These are phyloP conservation scores for Ericerus pela DNA, from an alignment of 1,140 invertebrate genomes.

Conservation along the genomic window DNA sequence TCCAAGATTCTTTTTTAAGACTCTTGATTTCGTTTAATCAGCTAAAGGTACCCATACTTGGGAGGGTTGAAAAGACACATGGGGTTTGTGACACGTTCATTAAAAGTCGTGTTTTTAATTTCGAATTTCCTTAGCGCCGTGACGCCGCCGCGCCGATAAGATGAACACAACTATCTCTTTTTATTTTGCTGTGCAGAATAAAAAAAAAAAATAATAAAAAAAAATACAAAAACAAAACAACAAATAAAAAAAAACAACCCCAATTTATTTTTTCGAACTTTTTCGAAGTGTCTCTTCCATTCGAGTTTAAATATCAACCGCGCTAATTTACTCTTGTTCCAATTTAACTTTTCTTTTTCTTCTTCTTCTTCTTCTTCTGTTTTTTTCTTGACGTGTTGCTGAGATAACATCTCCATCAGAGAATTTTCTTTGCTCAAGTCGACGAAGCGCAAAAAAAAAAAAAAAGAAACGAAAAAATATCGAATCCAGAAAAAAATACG, in stretches of 20 bases:
- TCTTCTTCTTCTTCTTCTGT: not conserved
- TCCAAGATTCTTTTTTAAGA: no score
- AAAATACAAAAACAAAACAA: no score
- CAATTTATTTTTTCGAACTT: not conserved
- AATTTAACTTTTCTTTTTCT: not conserved
- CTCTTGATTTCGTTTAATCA: no score
- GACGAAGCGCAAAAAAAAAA: not conserved
- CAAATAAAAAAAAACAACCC: no score
- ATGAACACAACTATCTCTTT: not conserved
- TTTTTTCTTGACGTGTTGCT: not conserved
- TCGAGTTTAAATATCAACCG: not conserved
- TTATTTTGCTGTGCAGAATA: no score
- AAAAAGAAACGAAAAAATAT: not conserved
- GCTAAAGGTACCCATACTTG: no score
- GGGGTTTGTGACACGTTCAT: no score
- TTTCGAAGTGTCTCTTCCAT: not conserved
- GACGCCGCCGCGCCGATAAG: not conserved
- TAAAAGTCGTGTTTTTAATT: no score
- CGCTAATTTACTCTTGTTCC: conserved; percentile 5
- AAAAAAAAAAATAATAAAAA: no score
- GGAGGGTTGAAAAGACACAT: no score
- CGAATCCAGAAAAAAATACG: not conserved
- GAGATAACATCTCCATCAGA: not conserved
- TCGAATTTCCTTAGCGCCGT: not conserved
- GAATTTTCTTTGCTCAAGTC: not conserved